A percentile compares a stretch with the other conserved stretches of the same genome.
phyloP scores from a whole-genome alignment of 2,797 vertebrate genomes.

The Coregonus sp. region DNA sequence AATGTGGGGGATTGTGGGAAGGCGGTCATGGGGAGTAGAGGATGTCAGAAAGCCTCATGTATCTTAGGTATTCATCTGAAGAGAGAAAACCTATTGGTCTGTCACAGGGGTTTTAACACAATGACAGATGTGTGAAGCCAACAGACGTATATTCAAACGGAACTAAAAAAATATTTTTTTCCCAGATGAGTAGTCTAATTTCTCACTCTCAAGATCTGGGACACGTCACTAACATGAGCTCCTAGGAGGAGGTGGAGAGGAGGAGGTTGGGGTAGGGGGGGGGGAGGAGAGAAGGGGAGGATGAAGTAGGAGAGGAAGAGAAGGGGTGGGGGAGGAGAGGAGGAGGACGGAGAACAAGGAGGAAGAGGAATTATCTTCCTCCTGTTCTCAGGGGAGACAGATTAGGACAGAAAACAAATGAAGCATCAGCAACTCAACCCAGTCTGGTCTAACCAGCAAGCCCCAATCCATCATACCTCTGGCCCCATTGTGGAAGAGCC shows the following conservation, averaged over 20 bases:
- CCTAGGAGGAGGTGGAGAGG: not conserved
- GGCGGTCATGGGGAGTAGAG: too few species aligned
- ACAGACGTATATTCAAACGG: too few species aligned
- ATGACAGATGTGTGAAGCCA: too few species aligned
- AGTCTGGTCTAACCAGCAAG: constrained; percentile 44
- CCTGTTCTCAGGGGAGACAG: constrained; percentile 17
- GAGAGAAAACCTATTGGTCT: too few species aligned
- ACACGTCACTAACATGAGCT: constrained; percentile 23
- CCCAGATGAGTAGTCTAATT: constrained; percentile 22
- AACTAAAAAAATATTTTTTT: too few species aligned
- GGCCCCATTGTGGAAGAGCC: constrained; percentile 56
- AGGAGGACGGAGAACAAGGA: constrained; percentile 23
- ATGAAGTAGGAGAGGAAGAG: too few species aligned
- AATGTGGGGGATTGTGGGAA: too few species aligned
- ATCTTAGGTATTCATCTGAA: too few species aligned
- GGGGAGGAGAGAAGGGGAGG: too few species aligned
- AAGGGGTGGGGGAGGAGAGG: not conserved
- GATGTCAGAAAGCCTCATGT: too few species aligned
- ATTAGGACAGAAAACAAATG: constrained; percentile 11
- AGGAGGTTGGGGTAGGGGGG: not conserved
- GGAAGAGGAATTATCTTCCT: constrained; percentile 38
- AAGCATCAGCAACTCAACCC: constrained; percentile 34
- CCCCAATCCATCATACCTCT: constrained; percentile 68
- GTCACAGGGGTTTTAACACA: too few species aligned
- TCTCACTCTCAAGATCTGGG: constrained; percentile 57